Evolutionary conservation across 2,888 invertebrate species (phyloP).

Genomic region (Eueremaeus valkanovi): DNA sequence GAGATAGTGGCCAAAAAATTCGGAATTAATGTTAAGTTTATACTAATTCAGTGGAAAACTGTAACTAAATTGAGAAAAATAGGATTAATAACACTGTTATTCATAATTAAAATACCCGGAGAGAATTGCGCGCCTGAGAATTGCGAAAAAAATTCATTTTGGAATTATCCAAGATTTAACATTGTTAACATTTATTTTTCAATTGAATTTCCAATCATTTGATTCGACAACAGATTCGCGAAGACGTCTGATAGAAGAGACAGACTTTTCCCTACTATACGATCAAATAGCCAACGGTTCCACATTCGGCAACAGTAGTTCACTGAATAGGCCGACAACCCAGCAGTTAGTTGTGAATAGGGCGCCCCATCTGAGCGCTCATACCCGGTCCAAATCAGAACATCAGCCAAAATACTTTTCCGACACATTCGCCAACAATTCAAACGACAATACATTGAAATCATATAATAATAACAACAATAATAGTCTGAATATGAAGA

Average conservation of each 20-base stretch:
- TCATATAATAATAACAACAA: background rate
- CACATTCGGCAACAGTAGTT: background rate
- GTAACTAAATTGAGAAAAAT: no score
- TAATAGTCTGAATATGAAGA: conserved; percentile 35
- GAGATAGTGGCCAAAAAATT: no score
- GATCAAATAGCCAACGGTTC: conserved; percentile 28
- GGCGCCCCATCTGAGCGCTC: background rate
- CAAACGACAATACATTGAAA: conserved; percentile 1
- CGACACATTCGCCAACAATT: background rate
- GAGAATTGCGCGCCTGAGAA: no score
- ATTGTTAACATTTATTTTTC: background rate
- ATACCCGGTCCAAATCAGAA: conserved; percentile 31
- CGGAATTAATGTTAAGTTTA: no score
- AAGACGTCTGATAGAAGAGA: conserved; percentile 12
- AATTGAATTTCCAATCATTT: background rate
- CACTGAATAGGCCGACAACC: background rate
- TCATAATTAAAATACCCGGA: no score
- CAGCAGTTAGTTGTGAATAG: background rate
- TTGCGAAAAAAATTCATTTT: no score
- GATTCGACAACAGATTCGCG: background rate
- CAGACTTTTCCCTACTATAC: conserved; percentile 19
- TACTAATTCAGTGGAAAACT: no score
- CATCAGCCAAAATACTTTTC: conserved; percentile 32
- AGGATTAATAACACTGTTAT: no score
- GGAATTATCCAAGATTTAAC: no score